A percentile compares a stretch with the other conserved stretches of the same genome.
These are phyloP conservation scores for Saccopteryx leptura DNA, from an alignment of 2,113 vertebrate genomes.

Conservation along the genomic window DNA sequence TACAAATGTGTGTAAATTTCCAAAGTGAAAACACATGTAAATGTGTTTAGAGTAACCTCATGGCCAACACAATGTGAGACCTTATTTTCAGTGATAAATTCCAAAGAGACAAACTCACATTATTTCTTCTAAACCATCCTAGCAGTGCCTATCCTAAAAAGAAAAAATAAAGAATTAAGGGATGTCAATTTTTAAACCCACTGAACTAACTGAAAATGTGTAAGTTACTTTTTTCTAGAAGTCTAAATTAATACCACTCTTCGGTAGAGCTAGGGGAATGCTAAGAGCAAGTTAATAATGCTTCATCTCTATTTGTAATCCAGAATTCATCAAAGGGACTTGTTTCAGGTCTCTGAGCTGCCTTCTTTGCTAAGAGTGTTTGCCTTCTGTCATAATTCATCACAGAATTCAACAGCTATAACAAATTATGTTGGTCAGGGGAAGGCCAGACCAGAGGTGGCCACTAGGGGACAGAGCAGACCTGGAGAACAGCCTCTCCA, in stretches of 20 bases:
- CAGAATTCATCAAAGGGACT: not conserved
- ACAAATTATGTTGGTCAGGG: not conserved
- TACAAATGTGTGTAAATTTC: not conserved
- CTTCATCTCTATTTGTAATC: not conserved
- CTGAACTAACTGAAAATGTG: not conserved
- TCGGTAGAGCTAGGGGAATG: not conserved
- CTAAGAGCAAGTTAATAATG: not conserved
- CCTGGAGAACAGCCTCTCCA: not conserved
- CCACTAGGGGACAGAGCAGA: slow-evolving; percentile 65
- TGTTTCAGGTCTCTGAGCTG: not conserved
- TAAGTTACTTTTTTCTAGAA: not conserved
- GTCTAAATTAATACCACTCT: not conserved
- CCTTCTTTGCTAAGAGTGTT: not conserved
- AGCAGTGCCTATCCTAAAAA: not conserved
- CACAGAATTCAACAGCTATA: not conserved
- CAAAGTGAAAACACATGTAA: not conserved
- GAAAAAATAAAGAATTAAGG: not conserved
- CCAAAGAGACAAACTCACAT: not conserved
- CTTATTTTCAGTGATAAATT: not conserved
- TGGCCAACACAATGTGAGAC: not conserved
- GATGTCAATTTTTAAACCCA: not conserved
- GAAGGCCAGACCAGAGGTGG: not conserved
- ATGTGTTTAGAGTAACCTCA: not conserved
- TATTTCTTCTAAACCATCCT: not conserved
- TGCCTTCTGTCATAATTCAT: slow-evolving; percentile 6